A percentile compares a stretch with the other conserved stretches of the same genome.
Conservation (phyloP, 2,888 invertebrate species). For the Nineta flava region DNA sequence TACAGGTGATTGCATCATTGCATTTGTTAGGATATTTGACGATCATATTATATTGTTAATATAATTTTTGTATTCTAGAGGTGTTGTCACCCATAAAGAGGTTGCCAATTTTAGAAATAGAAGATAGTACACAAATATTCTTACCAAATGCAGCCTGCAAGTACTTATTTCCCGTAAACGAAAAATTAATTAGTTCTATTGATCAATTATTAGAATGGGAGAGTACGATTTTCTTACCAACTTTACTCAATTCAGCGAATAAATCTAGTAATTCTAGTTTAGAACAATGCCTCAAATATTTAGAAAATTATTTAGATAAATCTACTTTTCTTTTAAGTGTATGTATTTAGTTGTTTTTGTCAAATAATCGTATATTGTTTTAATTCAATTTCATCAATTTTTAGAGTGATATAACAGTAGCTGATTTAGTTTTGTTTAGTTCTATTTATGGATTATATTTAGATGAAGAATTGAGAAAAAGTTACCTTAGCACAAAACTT, state of each 20-base stretch:
- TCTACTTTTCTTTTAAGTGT: conserved; percentile 44
- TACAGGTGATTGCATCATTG: conserved; percentile 1
- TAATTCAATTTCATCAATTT: conserved; percentile 27
- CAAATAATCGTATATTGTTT: conserved; percentile 12
- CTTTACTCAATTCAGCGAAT: conserved; percentile 35
- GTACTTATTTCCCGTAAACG: conserved; percentile 39
- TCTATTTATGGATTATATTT: conserved; percentile 5
- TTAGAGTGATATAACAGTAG: conserved; percentile 26
- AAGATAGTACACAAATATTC: conserved; percentile 45
- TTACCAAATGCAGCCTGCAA: conserved; percentile 54
- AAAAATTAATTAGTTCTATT: conserved; percentile 23
- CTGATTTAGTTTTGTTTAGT: conserved; percentile 8
- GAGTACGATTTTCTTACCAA: conserved; percentile 39
- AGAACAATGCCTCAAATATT: conserved; percentile 37
- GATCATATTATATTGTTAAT: background rate
- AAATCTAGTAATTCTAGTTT: conserved; percentile 31
- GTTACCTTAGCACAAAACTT: background rate
- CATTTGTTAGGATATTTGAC: too few species aligned
- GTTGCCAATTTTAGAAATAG: conserved; percentile 48
- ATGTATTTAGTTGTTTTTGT: conserved; percentile 17
- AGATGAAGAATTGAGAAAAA: background rate
- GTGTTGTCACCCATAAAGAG: conserved; percentile 36
- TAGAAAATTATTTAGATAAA: conserved; percentile 35
- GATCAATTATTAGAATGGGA: conserved; percentile 51
- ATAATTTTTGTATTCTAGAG: conserved; percentile 24